Evolutionary conservation across 2,888 invertebrate genomes (phyloP), one percentile per base, ranked within the genome.

Genomic region (Xanthia togata): DNA sequence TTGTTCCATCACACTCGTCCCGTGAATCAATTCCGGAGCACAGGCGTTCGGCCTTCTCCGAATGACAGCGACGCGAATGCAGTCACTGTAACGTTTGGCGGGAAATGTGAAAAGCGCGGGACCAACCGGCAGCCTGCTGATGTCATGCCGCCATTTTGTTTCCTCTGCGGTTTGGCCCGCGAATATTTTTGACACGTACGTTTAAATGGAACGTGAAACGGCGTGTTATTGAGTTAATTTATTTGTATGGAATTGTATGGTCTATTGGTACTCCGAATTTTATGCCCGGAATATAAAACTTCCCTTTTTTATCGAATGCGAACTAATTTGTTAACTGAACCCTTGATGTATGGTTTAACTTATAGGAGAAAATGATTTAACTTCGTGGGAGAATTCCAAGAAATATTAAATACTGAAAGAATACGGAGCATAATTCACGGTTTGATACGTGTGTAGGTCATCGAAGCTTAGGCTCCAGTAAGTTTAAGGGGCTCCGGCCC

Each of bases 1-100:
- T 91, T 91, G 93, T 91, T 92, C 94, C 93, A 94, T 94, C 91
- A 93, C 90, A 92, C 91, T 93, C 78, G 88, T 88, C 84, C 87
- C 89, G 87, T 88, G 92, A 93, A 93, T 93, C 93, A 93, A 92
- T 93, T 93, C 91, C 90, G 88, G 89, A 87, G 89, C 89, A 89
- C 67, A 76, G 78, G 77, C 75, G 74, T 85, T 87, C 79, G 73
- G 80, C 85, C 71, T 78, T 62, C 59, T 23, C 41, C 72, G 83
- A 89, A 90, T 90, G 91, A 88, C 88, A 89, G 88, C 88, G 88
- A 88, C 88, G 87, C 83, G 85, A 92, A 92, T 89, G 92, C 89
- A 88, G 88, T 88, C 83, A 89, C 89, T 90, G 88, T 89, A 78
- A 84, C 89, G 88, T 91, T 92, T 88, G 89, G 89, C 89, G 90